Evolutionary conservation across 2,797 vertebrate genomes (phyloP).

Genomic region (Mormyrops attenuatus): DNA sequence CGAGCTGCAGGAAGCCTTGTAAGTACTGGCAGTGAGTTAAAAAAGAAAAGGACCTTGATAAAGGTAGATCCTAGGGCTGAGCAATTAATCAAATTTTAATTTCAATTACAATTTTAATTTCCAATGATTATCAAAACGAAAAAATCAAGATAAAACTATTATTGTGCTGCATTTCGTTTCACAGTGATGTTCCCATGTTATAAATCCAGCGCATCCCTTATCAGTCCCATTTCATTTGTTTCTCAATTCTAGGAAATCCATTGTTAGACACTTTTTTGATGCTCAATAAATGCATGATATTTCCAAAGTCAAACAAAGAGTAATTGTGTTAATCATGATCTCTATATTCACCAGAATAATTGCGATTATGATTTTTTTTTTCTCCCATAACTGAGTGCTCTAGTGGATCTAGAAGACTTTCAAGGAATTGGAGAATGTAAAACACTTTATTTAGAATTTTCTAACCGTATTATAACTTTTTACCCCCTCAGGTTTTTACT

Average conservation of each 20-base stretch:
- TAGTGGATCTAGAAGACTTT: background rate
- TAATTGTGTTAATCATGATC: background rate
- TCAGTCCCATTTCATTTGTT: background rate
- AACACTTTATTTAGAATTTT: background rate
- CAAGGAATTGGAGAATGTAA: background rate
- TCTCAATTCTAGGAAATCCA: background rate
- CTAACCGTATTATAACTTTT: background rate
- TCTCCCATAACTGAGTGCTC: background rate
- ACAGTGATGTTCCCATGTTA: background rate
- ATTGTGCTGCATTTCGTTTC: background rate
- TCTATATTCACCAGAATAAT: background rate
- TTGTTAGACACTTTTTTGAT: background rate
- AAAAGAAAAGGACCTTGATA: background rate
- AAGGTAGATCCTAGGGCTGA: background rate
- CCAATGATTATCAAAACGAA: background rate
- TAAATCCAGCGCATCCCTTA: background rate
- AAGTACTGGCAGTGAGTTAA: constrained; percentile 49
- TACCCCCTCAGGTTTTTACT: background rate
- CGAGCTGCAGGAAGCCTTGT: constrained; percentile 87
- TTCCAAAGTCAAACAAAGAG: background rate
- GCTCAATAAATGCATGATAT: background rate
- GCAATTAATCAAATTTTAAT: background rate
- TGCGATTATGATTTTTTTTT: background rate
- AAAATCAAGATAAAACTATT: background rate
- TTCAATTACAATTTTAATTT: background rate